Conservation (phyloP, 2,888 invertebrate genomes). For the Cosmia trapezina region DNA sequence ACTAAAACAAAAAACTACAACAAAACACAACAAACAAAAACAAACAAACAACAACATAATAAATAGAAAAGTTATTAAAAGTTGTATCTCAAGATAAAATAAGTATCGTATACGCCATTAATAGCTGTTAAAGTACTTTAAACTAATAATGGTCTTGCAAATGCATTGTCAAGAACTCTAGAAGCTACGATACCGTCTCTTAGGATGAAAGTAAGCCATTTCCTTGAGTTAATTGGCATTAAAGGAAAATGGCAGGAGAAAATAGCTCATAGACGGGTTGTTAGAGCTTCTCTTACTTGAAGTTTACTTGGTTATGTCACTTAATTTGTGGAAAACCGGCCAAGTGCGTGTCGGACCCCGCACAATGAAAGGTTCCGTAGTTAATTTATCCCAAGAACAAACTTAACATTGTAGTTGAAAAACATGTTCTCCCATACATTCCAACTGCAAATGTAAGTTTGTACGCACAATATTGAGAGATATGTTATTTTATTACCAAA, state of each 20-base stretch:
- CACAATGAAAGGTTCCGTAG: too few species aligned
- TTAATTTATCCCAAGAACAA: too few species aligned
- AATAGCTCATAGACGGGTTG: slow-evolving; percentile 32
- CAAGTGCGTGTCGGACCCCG: too few species aligned
- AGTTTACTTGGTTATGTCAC: background rate
- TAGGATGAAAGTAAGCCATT: slow-evolving; percentile 35
- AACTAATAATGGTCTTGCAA: slow-evolving; percentile 31
- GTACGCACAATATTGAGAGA: too few species aligned
- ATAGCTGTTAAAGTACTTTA: background rate
- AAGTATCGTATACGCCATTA: background rate
- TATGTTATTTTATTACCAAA: too few species aligned
- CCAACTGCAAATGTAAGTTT: too few species aligned
- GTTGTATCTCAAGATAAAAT: background rate
- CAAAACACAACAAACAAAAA: too few species aligned
- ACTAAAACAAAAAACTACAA: too few species aligned
- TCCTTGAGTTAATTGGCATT: slow-evolving; percentile 40
- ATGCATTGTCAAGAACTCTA: slow-evolving; percentile 8
- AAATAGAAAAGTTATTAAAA: background rate
- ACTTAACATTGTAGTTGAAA: too few species aligned
- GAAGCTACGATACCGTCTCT: slow-evolving; percentile 5
- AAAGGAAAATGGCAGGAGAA: slow-evolving; percentile 35
- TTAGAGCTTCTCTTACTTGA: background rate
- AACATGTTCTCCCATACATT: too few species aligned
- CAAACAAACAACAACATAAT: background rate
- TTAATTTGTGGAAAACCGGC: background rate